Evolutionary conservation across 2,797 vertebrate genomes (phyloP), one percentile per base, ranked within the genome.

Genomic region (Phoxinus dragarum): DNA sequence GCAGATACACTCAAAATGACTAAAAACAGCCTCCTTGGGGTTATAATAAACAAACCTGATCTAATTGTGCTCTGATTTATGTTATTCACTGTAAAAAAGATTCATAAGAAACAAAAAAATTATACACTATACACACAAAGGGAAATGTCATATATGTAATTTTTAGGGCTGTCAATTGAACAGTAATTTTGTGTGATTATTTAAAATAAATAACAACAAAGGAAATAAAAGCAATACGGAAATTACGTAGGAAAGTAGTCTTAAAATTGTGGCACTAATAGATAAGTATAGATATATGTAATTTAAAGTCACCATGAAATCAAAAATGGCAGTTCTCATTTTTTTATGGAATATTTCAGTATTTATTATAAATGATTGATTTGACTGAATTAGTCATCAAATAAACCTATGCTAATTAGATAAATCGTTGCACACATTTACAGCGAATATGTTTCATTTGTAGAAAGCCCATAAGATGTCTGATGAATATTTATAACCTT

Each of bases 401-500:
- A 49, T 74, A 74, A 64, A 82, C n/a, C 3, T 40, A 76, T 76
- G 42, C 59, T 76, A 67, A 66, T 49, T 7, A 66, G 56, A 74
- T 49, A 66, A 75, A 83, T 40, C 9, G 10, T 14, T 40, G 44
- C 61, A 40, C 72, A 76, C 81, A 40, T 83, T 52, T 67, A 64
- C 44, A 36, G 56, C 49, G 14, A 74, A 82, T 69, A 40, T 52
- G 34, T 67, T 84, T 67, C 34, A 76, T 54, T 64, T 19, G 19
- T 75, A 49, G 31, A 27, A 84, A 76, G 64, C 64, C 23, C 31
- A 67, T 67, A 84, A 49, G 81, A 44, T 75, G 72, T 14, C 56
- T 82, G 81, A 81, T 84, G 64, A 81, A 71, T 80, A 85, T 88
- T 79, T 68, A 88, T 85, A 71, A 78, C 74, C 68, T 54, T 40